Conservation (phyloP, 2,113 vertebrate species). For the Sialia sialis region DNA sequence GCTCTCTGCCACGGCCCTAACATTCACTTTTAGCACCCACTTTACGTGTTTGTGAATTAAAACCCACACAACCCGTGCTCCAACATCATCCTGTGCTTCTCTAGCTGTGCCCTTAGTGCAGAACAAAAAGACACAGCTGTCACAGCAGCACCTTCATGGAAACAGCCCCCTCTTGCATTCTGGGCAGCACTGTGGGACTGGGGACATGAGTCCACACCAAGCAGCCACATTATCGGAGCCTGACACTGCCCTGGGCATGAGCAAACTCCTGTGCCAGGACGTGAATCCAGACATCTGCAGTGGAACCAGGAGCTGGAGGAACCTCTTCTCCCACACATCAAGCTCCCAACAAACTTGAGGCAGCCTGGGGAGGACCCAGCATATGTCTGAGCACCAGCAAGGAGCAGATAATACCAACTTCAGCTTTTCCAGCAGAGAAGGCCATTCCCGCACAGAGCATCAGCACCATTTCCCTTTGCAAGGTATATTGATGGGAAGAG, state of each 20-base stretch:
- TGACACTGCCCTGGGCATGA: rapidly evolving
- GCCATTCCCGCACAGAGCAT: neutral
- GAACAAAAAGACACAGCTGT: neutral
- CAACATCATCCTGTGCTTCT: rapidly evolving
- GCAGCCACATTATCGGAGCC: neutral
- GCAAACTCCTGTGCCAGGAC: neutral
- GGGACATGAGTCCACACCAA: rapidly evolving
- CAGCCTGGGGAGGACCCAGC: neutral
- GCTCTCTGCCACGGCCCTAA: neutral
- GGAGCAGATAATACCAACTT: neutral
- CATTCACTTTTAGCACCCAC: neutral
- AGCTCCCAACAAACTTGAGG: neutral
- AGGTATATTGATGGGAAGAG: neutral
- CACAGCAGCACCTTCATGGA: neutral
- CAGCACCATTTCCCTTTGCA: neutral
- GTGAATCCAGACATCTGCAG: neutral
- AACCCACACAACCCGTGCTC: neutral
- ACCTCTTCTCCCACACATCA: neutral
- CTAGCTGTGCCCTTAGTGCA: neutral
- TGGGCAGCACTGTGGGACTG: neutral
- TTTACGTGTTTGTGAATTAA: neutral
- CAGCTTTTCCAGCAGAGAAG: neutral
- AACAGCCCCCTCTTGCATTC: neutral
- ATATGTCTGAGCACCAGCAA: rapidly evolving
- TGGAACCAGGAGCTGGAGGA: neutral